Percentiles rank a stretch among this genome's conserved stretches.
Evolutionary conservation across 1,140 invertebrate species (phyloP).

Genomic region (Cardiocondyla obscurior): DNA sequence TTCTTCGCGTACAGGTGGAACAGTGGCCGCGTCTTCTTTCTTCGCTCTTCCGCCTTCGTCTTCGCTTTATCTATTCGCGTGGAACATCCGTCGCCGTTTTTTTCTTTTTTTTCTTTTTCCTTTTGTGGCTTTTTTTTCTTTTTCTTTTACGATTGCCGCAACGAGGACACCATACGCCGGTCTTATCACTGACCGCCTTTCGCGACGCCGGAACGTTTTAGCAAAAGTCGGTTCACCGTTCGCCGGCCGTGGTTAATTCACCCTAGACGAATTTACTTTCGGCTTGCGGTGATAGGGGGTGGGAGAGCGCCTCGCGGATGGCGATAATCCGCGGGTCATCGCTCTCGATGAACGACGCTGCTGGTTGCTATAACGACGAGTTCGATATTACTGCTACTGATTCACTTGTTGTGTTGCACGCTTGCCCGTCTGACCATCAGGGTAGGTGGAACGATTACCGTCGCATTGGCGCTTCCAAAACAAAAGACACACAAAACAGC

Average conservation of each 20-base stretch:
- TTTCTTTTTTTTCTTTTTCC: no score
- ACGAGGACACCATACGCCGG: neutral
- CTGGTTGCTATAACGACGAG: neutral
- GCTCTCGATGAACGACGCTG: neutral
- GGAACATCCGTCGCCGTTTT: neutral
- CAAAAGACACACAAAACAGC: conserved; percentile 80
- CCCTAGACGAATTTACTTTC: neutral
- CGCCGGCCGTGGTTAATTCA: neutral
- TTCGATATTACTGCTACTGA: conserved; percentile 55
- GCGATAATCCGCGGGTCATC: neutral
- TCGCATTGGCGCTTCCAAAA: conserved; percentile 81
- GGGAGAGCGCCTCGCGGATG: neutral
- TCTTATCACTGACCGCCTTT: neutral
- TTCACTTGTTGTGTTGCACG: conserved; percentile 77
- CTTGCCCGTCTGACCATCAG: conserved; percentile 74
- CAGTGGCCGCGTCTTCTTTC: neutral
- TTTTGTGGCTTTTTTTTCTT: no score
- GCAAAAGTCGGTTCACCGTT: conserved; percentile 17
- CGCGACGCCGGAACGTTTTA: neutral
- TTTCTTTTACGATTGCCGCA: neutral
- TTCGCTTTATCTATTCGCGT: neutral
- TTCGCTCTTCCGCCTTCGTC: neutral
- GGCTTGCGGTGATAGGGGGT: neutral
- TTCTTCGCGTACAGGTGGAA: neutral
- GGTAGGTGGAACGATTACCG: conserved; percentile 73